Evolutionary conservation across 2,113 vertebrate genomes (phyloP).

Genomic region (Eira barbara): DNA sequence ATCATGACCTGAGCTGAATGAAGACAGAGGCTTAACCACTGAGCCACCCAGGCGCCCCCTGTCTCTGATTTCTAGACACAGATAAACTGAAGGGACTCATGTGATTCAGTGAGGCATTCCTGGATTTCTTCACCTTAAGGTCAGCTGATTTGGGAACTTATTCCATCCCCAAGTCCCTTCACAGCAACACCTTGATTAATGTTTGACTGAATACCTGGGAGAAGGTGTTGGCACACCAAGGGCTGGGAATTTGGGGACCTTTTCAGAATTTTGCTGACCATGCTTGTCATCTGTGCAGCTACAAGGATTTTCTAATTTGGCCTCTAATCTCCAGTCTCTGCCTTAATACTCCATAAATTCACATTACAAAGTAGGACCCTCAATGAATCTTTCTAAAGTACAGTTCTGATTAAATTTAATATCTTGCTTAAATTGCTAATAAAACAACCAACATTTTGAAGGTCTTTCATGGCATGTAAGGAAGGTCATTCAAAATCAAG

Average conservation of each 20-base stretch:
- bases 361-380: not conserved
- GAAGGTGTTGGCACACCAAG: not conserved
- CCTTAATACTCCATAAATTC: not conserved
- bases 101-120: not conserved
- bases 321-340: not conserved
- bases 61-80: not conserved
- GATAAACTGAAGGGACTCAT: not conserved
- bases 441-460: not conserved
- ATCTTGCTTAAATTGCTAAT: not conserved
- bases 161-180: not conserved
- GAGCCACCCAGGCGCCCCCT: too few species aligned
- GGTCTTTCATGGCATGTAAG: not conserved
- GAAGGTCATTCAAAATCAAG: not conserved
- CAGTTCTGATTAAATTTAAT: not conserved
- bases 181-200: not conserved
- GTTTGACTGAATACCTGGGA: not conserved
- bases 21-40: too few species aligned
- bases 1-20: too few species aligned
- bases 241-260: not conserved
- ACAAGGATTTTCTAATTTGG: not conserved
- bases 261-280: not conserved
- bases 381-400: not conserved
- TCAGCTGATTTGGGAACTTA: not conserved
- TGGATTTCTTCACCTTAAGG: not conserved
- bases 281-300: not conserved